These are phyloP conservation scores for Diaphora mendica DNA, from an alignment of 2,888 invertebrate genomes.

Conservation along the genomic window DNA sequence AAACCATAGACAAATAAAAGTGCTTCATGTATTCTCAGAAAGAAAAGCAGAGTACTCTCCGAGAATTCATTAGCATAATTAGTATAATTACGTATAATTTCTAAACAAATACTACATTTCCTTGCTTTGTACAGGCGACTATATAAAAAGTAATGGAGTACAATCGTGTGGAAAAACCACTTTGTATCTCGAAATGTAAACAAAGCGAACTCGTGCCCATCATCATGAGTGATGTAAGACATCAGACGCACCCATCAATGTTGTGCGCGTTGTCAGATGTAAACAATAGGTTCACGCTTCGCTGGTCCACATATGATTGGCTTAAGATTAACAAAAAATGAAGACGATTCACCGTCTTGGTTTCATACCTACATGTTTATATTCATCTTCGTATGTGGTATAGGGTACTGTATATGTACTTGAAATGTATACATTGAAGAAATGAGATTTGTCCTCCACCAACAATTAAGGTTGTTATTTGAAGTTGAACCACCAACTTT, in stretches of 20 bases:
- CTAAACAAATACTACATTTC: not conserved
- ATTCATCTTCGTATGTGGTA: not conserved
- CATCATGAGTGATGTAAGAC: constrained; percentile 23
- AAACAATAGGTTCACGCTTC: constrained; percentile 45
- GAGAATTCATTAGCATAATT: not conserved
- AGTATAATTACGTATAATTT: not conserved
- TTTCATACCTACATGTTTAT: constrained; percentile 1
- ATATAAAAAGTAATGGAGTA: not conserved
- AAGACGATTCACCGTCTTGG: constrained; percentile 4
- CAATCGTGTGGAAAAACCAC: not conserved
- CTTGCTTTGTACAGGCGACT: not conserved
- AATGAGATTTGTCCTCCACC: not conserved
- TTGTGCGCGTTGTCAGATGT: constrained; percentile 30
- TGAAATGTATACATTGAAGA: not conserved
- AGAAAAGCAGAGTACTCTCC: not conserved
- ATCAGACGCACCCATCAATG: constrained; percentile 38
- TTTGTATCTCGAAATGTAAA: not conserved
- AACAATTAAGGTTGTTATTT: too few relatives aligned
- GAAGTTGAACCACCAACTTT: too few relatives aligned
- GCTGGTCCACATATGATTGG: constrained; percentile 11
- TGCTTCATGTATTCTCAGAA: constrained; percentile 1
- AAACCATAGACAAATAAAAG: not conserved
- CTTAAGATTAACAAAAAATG: constrained; percentile 23
- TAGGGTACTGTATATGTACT: not conserved
- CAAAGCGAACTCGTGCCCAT: constrained; percentile 11